Evolutionary conservation across 1,140 invertebrate genomes (phyloP), one percentile per base, ranked within the genome.

Genomic region (Spodoptera litura): DNA sequence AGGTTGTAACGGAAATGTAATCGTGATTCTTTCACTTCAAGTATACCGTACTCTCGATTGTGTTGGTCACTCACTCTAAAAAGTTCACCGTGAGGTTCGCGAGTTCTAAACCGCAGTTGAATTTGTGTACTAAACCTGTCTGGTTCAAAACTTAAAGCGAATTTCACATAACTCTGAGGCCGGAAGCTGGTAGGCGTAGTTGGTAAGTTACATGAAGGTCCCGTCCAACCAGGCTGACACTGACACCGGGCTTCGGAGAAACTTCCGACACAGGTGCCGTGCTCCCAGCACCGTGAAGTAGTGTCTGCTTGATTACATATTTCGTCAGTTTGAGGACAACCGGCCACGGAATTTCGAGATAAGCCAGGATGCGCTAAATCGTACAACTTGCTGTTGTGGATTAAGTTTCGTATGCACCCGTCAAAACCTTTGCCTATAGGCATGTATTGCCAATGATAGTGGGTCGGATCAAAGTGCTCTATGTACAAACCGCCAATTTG

Each of bases 321-420:
- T 87, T 98, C 97, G 87, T 99, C 98, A 9, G 98, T 98, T 86
- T 98, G 98, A 0, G 97, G 97, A 91, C 98, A 99, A 1, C 98
- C 98, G 0, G 97, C 97, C 0, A 97, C 96, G 80, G 98, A 98
- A 87, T 98, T 97, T 76, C 97, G 95, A 0, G 97, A 97, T 13
- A 98, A 93, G 6, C 98, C 98, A 12, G 98, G 97, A 93, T 98
- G 97, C 0, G 98, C 98, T 61, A 99, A 95, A 89, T 99, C 98
- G 91, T 99, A 99, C 4, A 99, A 92, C 95, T 98, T 98, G 85
- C 98, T 99, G 89, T 99, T 99, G 89, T 99, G 98, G 85, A 99
- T 97, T 12, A 99, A 95, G 91, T 99, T 99, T 81, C 97, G 96
- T 38, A 99, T 98, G 92, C 99, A 99, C 8, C 99, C 99, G 88